These are phyloP conservation scores for Lampropteryx suffumata DNA, from an alignment of 2,888 invertebrate genomes.

Conservation along the genomic window DNA sequence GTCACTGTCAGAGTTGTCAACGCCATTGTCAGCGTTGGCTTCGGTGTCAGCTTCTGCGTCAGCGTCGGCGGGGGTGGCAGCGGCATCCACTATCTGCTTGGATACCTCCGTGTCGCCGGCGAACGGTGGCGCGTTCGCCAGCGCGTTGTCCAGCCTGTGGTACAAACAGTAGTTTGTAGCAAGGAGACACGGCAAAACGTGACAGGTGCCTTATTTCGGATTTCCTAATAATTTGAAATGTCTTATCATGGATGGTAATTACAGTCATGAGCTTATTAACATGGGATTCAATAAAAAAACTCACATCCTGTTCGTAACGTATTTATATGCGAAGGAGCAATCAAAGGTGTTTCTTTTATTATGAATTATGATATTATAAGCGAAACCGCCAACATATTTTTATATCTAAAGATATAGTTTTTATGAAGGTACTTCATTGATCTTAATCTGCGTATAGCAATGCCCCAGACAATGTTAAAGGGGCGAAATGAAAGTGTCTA, in stretches of 20 bases:
- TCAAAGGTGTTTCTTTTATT: too few species aligned
- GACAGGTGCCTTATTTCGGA: too few species aligned
- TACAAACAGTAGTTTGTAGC: not conserved
- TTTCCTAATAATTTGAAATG: too few species aligned
- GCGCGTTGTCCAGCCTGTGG: conserved; percentile 76
- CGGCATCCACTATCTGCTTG: conserved; percentile 58
- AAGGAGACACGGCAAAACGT: too few species aligned
- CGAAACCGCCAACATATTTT: too few species aligned
- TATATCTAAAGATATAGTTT: too few species aligned
- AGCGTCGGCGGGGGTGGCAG: conserved; percentile 44
- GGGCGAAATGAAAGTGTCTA: conserved; percentile 35
- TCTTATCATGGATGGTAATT: too few species aligned
- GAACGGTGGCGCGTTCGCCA: conserved; percentile 76
- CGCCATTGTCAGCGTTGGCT: conserved; percentile 58
- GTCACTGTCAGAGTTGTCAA: conserved; percentile 79
- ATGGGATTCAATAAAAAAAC: too few species aligned
- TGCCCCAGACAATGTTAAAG: conserved; percentile 28
- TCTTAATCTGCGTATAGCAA: conserved; percentile 5
- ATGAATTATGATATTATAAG: too few species aligned
- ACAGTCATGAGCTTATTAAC: too few species aligned
- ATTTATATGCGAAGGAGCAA: too few species aligned
- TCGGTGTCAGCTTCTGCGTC: conserved; percentile 44
- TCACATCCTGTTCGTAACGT: too few species aligned
- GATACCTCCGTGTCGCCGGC: conserved; percentile 68
- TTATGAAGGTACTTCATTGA: not conserved